phyloP scores from a whole-genome alignment of 92 coral and sea anemone species.

The Zoanthus sociatus region DNA sequence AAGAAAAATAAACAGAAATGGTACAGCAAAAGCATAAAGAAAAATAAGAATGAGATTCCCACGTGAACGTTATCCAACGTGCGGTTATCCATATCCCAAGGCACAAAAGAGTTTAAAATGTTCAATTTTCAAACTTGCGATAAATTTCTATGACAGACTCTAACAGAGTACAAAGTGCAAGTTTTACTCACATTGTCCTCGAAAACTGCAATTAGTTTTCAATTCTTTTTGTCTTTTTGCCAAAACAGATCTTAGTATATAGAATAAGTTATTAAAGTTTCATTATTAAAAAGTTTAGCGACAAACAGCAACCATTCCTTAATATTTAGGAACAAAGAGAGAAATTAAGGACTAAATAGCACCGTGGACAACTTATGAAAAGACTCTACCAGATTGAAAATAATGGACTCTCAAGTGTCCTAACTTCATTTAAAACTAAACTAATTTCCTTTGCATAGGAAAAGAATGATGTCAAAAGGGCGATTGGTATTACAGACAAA shows the following conservation, averaged over 20 bases:
- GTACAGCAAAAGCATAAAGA: background rate
- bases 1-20: background rate
- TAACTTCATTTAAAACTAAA: slow-evolving; percentile 19
- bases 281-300: background rate
- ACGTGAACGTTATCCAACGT: background rate
- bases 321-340: slow-evolving; percentile 12
- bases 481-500: background rate
- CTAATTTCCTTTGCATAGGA: slow-evolving; percentile 2
- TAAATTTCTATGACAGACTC: too few relatives aligned
- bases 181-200: background rate
- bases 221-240: background rate
- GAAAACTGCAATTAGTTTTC: background rate
- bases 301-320: background rate
- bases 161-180: background rate
- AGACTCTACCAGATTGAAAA: background rate
- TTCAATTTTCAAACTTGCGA: background rate
- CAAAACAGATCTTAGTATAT: background rate
- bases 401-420: slow-evolving; percentile 4
- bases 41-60: background rate
- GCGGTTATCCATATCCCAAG: too few relatives aligned
- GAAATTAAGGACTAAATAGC: background rate
- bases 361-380: background rate
- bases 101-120: background rate
- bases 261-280: background rate
- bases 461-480: slow-evolving; percentile 24